These are phyloP conservation scores for Microdon myrmicae DNA, from an alignment of 2,888 invertebrate species.

Conservation along the genomic window DNA sequence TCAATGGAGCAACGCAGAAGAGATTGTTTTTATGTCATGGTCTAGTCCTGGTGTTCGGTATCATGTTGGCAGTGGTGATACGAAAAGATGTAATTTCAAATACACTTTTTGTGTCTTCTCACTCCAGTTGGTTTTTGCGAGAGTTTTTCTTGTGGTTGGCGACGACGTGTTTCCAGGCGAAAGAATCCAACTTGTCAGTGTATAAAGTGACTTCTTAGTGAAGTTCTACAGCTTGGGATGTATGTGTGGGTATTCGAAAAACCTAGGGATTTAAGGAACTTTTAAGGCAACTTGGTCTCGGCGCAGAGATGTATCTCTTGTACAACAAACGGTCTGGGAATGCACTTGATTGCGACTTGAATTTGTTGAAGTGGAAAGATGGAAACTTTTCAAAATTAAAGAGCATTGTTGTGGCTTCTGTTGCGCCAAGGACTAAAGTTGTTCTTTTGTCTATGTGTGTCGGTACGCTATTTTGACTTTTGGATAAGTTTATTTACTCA, in stretches of 20 bases:
- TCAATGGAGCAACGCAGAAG: slow-evolving; percentile 25
- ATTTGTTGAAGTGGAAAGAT: slow-evolving; percentile 14
- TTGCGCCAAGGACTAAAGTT: too few relatives aligned
- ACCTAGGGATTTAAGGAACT: slow-evolving; percentile 35
- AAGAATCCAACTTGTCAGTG: slow-evolving; percentile 39
- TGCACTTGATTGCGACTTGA: slow-evolving; percentile 17
- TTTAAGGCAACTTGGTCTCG: slow-evolving; percentile 42
- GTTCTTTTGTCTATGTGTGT: too few relatives aligned
- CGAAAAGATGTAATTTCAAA: slow-evolving; percentile 24
- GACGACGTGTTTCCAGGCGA: slow-evolving; percentile 40
- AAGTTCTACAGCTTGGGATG: slow-evolving; percentile 42
- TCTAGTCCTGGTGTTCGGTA: slow-evolving; percentile 3
- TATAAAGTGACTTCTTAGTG: slow-evolving; percentile 34
- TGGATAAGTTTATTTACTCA: slow-evolving; percentile 8
- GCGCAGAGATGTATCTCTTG: slow-evolving; percentile 25
- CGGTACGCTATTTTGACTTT: slow-evolving; percentile 20
- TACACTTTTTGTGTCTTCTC: slow-evolving; percentile 13
- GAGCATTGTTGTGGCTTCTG: slow-evolving; percentile 29
- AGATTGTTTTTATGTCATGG: slow-evolving; percentile 41
- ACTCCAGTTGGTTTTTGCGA: slow-evolving; percentile 1
- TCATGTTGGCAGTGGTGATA: slow-evolving; percentile 8
- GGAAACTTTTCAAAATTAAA: slow-evolving; percentile 32
- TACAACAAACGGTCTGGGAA: slow-evolving; percentile 2
- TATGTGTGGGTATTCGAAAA: slow-evolving; percentile 45
- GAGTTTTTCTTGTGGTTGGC: slow-evolving; percentile 30